A percentile compares a stretch with the other conserved stretches of the same genome.
These are phyloP conservation scores for Pelodytes ibericus DNA, from an alignment of 2,797 vertebrate genomes.

Conservation along the genomic window DNA sequence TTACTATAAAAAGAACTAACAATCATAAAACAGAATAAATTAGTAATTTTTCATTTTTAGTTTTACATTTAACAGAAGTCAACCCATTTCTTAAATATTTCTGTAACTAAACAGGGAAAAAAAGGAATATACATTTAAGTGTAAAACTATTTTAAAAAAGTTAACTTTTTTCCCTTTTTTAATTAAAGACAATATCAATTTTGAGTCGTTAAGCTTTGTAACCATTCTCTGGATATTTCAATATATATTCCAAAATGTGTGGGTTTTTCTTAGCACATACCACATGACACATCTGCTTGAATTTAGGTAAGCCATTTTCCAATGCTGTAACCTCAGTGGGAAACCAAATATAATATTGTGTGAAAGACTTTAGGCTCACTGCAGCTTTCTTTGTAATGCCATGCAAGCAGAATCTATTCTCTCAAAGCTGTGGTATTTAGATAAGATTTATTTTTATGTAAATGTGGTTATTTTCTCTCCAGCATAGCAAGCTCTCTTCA, in stretches of 20 bases:
- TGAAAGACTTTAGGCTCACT: slow-evolving; percentile 32
- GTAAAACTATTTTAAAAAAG: no score
- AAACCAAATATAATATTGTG: slow-evolving; percentile 25
- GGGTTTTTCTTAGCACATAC: neutral
- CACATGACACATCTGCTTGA: neutral
- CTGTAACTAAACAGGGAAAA: no score
- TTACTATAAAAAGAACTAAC: no score
- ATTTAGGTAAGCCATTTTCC: neutral
- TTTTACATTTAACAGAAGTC: no score
- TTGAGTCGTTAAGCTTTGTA: neutral
- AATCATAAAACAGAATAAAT: no score
- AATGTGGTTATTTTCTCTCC: slow-evolving; percentile 43
- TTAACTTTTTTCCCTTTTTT: no score
- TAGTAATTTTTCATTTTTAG: no score
- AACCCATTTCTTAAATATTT: no score
- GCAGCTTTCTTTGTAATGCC: slow-evolving; percentile 26
- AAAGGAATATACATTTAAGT: no score
- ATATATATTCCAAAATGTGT: neutral
- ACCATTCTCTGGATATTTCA: neutral
- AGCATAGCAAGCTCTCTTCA: slow-evolving; percentile 42
- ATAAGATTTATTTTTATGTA: slow-evolving; percentile 52
- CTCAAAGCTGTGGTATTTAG: slow-evolving; percentile 41
- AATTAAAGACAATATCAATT: no score
- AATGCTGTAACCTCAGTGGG: slow-evolving; percentile 29
- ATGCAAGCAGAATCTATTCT: slow-evolving; percentile 26